Percentiles rank a stretch among this genome's conserved stretches.
Conservation (phyloP, 2,113 vertebrate genomes). For the Argyrosomus japonicus region DNA sequence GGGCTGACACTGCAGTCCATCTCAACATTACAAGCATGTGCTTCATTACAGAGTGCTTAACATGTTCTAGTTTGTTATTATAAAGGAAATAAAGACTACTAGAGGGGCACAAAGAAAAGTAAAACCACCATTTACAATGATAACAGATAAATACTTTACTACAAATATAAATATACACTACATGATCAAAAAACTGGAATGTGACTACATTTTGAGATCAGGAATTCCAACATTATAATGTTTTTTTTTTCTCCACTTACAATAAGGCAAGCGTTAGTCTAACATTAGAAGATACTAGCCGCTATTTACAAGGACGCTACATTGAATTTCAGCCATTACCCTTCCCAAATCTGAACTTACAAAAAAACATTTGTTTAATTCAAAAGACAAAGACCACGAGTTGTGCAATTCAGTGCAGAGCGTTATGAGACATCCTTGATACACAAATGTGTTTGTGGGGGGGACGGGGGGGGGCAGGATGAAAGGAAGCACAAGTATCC, state of each 20-base stretch:
- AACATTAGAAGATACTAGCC: conserved; percentile 41
- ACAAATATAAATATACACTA: conserved; percentile 78
- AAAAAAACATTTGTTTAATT: conserved; percentile 24
- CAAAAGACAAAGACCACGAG: conserved; percentile 40
- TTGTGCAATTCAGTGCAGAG: conserved; percentile 72
- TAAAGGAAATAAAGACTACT: background rate
- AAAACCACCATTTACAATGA: conserved; percentile 47
- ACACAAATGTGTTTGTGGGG: background rate
- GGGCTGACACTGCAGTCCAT: background rate
- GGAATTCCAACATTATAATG: conserved; percentile 40
- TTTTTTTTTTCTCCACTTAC: conserved; percentile 21
- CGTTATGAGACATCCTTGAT: conserved; percentile 6
- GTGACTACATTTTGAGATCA: conserved; percentile 64
- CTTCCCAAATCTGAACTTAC: conserved; percentile 20
- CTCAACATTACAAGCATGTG: background rate
- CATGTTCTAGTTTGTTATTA: background rate
- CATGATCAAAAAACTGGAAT: conserved; percentile 71
- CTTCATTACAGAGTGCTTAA: conserved; percentile 3
- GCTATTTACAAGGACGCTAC: conserved; percentile 68
- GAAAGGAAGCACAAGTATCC: background rate
- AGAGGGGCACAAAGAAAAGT: conserved; percentile 38
- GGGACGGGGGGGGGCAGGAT: background rate
- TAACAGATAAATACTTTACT: conserved; percentile 68
- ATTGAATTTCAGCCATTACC: conserved; percentile 18
- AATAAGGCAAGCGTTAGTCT: conserved; percentile 75